Percentiles rank a stretch among this genome's conserved stretches.
Evolutionary conservation across 2,888 invertebrate species (phyloP).

Genomic region (Melanotus villosus): DNA sequence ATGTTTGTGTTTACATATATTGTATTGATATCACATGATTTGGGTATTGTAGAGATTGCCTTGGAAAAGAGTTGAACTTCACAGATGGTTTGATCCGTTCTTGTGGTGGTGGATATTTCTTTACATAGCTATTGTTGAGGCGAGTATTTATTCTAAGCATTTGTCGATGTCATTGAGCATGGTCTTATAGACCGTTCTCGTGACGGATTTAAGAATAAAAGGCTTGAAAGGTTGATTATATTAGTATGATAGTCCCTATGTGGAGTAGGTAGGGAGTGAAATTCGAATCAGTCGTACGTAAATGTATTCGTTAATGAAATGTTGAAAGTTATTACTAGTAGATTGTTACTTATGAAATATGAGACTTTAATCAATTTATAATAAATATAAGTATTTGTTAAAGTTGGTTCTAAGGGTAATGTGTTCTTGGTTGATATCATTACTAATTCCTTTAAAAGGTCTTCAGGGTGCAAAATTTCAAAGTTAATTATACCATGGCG

Average conservation of each 20-base stretch:
- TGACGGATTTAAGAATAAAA: background rate
- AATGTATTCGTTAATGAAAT: too few species aligned
- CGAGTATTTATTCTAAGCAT: background rate
- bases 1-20: background rate
- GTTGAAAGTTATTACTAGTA: background rate
- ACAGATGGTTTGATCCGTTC: too few species aligned
- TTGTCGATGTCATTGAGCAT: background rate
- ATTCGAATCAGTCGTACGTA: background rate
- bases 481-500: background rate
- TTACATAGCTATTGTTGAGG: background rate
- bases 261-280: too few species aligned
- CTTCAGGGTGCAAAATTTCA: background rate
- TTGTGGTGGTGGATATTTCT: background rate
- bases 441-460: background rate
- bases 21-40: too few species aligned
- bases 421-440: background rate
- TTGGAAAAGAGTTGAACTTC: background rate
- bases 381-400: background rate
- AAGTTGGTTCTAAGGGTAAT: background rate
- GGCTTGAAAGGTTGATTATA: background rate
- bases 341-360: background rate
- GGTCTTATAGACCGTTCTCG: background rate
- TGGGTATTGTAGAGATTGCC: background rate
- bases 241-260: background rate
- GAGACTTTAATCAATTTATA: background rate